Evolutionary conservation across 1,140 invertebrate species (phyloP), one percentile per base, ranked within the genome.

Genomic region (Scaptomyza montana): DNA sequence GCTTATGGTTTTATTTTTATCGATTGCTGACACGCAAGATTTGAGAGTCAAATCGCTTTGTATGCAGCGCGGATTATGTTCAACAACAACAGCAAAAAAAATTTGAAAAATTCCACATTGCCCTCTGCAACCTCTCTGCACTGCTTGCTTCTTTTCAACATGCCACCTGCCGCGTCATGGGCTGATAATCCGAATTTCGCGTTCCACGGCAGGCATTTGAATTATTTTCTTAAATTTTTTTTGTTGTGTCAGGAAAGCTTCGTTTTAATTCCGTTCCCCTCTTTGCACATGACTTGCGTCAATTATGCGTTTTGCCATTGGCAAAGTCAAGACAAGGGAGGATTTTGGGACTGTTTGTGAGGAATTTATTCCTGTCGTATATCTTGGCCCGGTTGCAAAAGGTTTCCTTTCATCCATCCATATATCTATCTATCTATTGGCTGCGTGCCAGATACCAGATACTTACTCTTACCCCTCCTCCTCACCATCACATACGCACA

Each of bases 221-320:
- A 79, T 78, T 78, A 79, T 78, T 78, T 68, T 55, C 59, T 19
- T 12, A 2, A 3, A 25, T 25, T 25, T 25, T 25, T 25, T 25
- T 2, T 25, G 3, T 25, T 25, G 21, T 25, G 21, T 4, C 21
- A 25, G 21, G 21, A 4, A 25, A 25, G 21, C 33, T 3, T 33
- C 28, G 1, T 36, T 36, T 36, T 36, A 8, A 25, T 36, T 36
- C 33, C 33, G 33, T 36, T 36, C 46, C 13, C 28, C 55, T 21
- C 19, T 56, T 53, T 30, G 77, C 70, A 56, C 74, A 81, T 82
- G 79, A 82, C 79, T 82, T 82, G 79, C 71, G 36, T 82, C 79
- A 71, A 78, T 82, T 82, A 78, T 82, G 71, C 69, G 49, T 72
- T 72, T 54, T 60, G 62, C 62, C 63, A 55, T 41, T 54, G 63